Evolutionary conservation across 2,888 invertebrate genomes (phyloP).

Genomic region (Clepsis dumicolana): DNA sequence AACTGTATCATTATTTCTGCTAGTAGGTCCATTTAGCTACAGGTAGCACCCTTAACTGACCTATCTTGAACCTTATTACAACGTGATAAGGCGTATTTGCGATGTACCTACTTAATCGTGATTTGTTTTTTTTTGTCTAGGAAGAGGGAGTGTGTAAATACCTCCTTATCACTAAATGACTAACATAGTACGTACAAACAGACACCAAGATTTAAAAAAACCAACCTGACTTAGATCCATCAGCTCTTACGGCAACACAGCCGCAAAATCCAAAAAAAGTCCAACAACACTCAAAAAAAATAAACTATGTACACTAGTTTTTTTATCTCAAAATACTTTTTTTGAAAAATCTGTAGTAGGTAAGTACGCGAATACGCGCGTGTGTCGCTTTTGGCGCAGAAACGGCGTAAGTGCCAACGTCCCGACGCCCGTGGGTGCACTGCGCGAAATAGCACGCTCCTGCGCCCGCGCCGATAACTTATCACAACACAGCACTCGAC

Average conservation of each 20-base stretch:
- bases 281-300: background rate
- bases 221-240: slow-evolving; percentile 41
- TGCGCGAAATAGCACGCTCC: slow-evolving; percentile 40
- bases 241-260: background rate
- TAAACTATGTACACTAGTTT: too few relatives aligned
- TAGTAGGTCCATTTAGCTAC: too few relatives aligned
- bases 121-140: too few relatives aligned
- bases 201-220: too few relatives aligned
- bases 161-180: background rate
- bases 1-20: too few relatives aligned
- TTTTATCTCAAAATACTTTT: too few relatives aligned
- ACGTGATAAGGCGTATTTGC: too few relatives aligned
- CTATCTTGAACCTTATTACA: too few relatives aligned
- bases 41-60: too few relatives aligned
- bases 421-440: slow-evolving; percentile 37
- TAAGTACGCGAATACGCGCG: slow-evolving; percentile 1
- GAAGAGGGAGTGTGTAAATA: too few relatives aligned
- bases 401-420: slow-evolving; percentile 41
- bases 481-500: slow-evolving; percentile 36
- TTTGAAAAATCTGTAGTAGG: too few relatives aligned
- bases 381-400: background rate
- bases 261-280: background rate
- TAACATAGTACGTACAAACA: background rate
- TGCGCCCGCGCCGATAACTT: slow-evolving; percentile 36
- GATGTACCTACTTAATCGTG: too few relatives aligned